A percentile compares a stretch with the other conserved stretches of the same genome.
Conservation (phyloP, 2,888 invertebrate species). For the Steinernema carpocapsae region DNA sequence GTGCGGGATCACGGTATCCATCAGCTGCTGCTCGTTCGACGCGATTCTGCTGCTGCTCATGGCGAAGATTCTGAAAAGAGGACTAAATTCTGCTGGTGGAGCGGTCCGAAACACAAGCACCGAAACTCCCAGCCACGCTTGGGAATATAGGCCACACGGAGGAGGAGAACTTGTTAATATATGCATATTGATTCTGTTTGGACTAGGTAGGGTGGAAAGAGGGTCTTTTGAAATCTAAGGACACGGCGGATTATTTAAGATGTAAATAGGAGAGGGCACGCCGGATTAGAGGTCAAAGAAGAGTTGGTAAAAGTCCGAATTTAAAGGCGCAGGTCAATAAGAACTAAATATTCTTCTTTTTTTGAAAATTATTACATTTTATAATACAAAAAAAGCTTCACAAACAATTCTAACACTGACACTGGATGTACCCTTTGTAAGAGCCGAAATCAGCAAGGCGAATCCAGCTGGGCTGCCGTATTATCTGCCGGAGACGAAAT, state of each 20-base stretch:
- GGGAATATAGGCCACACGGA: neutral
- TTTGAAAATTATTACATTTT: too few relatives aligned
- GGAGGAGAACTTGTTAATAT: conserved; percentile 1
- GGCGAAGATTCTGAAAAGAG: neutral
- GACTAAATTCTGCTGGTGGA: neutral
- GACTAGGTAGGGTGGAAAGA: neutral
- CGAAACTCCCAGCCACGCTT: neutral
- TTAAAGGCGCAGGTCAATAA: neutral
- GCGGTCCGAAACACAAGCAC: neutral
- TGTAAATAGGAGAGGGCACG: too few relatives aligned
- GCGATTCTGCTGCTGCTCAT: conserved; percentile 23
- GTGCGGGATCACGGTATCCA: neutral
- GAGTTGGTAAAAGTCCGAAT: neutral
- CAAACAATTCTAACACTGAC: too few relatives aligned
- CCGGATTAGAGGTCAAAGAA: neutral
- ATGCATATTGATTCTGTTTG: conserved; percentile 19
- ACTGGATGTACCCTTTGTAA: too few relatives aligned
- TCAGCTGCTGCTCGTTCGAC: neutral
- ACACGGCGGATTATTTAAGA: too few relatives aligned
- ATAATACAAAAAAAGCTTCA: too few relatives aligned
- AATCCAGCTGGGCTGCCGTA: too few relatives aligned
- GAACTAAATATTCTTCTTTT: too few relatives aligned
- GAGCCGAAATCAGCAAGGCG: too few relatives aligned
- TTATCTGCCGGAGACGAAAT: too few relatives aligned
- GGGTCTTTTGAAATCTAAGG: too few relatives aligned